Percentiles rank a stretch among this genome's conserved stretches.
phyloP scores from a whole-genome alignment of 92 coral and sea anemone genomes.

The Epizoanthus rinbou region DNA sequence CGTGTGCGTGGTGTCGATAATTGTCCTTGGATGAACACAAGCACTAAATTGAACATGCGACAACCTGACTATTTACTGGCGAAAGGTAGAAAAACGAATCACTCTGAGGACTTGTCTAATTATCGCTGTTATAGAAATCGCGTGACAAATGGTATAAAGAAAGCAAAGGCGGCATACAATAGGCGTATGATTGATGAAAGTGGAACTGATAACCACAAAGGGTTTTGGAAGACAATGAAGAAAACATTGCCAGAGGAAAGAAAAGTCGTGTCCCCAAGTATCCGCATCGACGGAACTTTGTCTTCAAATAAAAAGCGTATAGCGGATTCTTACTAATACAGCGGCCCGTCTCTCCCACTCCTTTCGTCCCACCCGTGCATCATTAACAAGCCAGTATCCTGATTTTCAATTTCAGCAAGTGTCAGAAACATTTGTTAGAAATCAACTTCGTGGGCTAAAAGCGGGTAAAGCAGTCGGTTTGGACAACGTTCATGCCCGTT shows the following conservation, averaged over 20 bases:
- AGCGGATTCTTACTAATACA: constrained; percentile 10
- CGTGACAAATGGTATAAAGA: constrained; percentile 45
- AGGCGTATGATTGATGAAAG: constrained; percentile 38
- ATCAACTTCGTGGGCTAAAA: too few species aligned
- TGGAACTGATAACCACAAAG: constrained; percentile 33
- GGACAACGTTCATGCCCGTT: too few species aligned
- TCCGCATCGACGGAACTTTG: background rate
- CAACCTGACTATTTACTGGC: constrained; percentile 38
- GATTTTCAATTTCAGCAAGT: too few species aligned
- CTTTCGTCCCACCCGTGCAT: constrained; percentile 15
- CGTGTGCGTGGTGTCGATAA: constrained; percentile 39
- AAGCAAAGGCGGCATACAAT: constrained; percentile 48
- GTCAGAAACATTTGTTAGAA: too few species aligned
- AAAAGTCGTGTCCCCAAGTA: background rate
- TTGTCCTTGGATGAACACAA: constrained; percentile 40
- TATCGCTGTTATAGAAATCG: constrained; percentile 38
- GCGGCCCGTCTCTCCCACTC: background rate
- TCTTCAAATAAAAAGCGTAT: constrained; percentile 19
- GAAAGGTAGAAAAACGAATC: constrained; percentile 45
- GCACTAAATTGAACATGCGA: constrained; percentile 28
- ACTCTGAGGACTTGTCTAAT: constrained; percentile 46
- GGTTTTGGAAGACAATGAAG: constrained; percentile 47
- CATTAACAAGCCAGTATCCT: too few species aligned
- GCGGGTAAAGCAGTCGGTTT: too few species aligned
- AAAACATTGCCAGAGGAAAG: constrained; percentile 23